Evolutionary conservation across 2,888 invertebrate genomes (phyloP).

Genomic region (Dynastes maya): DNA sequence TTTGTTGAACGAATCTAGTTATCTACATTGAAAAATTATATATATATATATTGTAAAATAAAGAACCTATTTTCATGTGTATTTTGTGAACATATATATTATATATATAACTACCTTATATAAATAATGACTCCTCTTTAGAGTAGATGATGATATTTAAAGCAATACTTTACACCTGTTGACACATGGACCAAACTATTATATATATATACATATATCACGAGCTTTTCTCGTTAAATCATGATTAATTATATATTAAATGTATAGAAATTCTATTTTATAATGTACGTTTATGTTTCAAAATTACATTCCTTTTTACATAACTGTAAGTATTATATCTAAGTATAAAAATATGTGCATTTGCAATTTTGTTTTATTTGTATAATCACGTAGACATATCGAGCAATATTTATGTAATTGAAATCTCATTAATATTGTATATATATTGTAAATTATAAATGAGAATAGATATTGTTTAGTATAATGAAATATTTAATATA

Average conservation of each 20-base stretch:
- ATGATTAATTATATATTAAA: constrained; percentile 36
- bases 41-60: constrained; percentile 49
- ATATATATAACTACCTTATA: constrained; percentile 45
- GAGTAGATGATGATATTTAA: constrained; percentile 38
- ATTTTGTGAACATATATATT: constrained; percentile 45
- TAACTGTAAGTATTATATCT: constrained; percentile 41
- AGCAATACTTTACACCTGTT: constrained; percentile 43
- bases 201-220: constrained; percentile 44
- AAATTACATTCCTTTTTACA: constrained; percentile 44
- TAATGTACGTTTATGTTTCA: constrained; percentile 39
- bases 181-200: constrained; percentile 51
- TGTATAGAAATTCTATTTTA: constrained; percentile 46
- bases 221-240: constrained; percentile 46
- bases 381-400: constrained; percentile 38
- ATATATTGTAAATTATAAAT: constrained; percentile 53
- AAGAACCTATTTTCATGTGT: constrained; percentile 50
- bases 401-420: constrained; percentile 50
- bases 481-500: constrained; percentile 42
- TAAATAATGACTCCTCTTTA: constrained; percentile 37
- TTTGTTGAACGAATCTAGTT: constrained; percentile 39
- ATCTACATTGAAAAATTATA: constrained; percentile 25
- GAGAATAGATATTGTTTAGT: constrained; percentile 39
- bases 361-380: constrained; percentile 44
- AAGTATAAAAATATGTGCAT: constrained; percentile 30
- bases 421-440: constrained; percentile 51